Conservation (phyloP, 2,888 invertebrate genomes). For the Atethmia centrago region DNA sequence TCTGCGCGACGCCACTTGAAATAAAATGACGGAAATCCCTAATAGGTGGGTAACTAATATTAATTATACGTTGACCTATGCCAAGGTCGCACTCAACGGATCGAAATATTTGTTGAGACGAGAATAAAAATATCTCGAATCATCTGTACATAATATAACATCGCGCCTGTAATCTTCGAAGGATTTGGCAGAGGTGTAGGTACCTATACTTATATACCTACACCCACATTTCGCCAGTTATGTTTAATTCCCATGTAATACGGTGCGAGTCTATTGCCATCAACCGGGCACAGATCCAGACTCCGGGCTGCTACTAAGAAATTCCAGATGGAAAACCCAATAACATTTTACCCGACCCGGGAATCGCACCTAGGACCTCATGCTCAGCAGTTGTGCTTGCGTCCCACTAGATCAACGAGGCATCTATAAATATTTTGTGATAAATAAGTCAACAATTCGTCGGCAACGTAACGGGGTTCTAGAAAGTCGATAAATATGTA, state of each 20-base stretch:
- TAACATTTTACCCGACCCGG: no score
- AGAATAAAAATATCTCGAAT: neutral
- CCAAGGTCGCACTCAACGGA: conserved; percentile 11
- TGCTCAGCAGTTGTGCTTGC: no score
- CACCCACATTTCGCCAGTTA: no score
- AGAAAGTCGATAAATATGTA: neutral
- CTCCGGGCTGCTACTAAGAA: no score
- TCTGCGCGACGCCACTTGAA: neutral
- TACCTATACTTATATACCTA: neutral
- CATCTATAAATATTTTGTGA: neutral
- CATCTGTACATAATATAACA: neutral
- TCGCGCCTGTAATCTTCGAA: no score
- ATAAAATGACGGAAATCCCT: conserved; percentile 35
- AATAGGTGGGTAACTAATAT: conserved; percentile 27
- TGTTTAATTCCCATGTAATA: neutral
- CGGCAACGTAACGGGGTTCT: neutral
- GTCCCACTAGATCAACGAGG: no score
- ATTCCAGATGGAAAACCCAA: no score
- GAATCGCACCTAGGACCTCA: no score
- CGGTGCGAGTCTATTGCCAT: neutral
- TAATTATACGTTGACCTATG: conserved; percentile 16
- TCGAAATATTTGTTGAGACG: conserved; percentile 7
- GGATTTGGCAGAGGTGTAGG: neutral
- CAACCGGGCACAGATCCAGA: no score
- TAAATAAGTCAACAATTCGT: neutral